Evolutionary conservation across 1,140 invertebrate species (phyloP), one percentile per base, ranked within the genome.

Genomic region (Pemphigus obesinymphae): DNA sequence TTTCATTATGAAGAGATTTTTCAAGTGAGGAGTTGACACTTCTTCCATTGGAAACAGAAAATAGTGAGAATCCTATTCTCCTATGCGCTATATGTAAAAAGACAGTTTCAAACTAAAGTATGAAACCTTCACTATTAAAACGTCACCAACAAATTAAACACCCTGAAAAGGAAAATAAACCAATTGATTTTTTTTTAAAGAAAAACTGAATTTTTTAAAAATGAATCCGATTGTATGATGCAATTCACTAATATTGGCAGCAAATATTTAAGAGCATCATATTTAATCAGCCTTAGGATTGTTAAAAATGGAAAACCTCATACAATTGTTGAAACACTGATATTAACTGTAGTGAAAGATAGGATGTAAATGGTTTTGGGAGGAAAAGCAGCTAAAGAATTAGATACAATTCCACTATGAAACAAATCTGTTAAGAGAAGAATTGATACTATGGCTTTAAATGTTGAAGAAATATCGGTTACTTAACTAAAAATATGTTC

Each of bases 321-420:
- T 83, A 86, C 85, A 80, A 85, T 86, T 84, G 85, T 85, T 83
- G 85, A 87, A 82, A 75, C 86, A 55, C 83, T 86, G 82, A 85
- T 87, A 85, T 81, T 87, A 84, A 84, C 85, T 82, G 85, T 84
- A 82, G 83, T 84, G 82, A 83, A 85, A 63, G 82, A 85, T 82
- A 85, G 86, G 84, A 85, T 86, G 55, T 76, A 83, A 78, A 84
- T 85, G 84, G 85, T 86, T 84, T 66, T 87, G 82, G 84, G 85
- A 84, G 82, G 84, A 84, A 82, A 82, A 66, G 84, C 82, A 23
- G 84, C 68, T 68, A 85, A 85, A 83, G 20, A 83, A 83, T 78
- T 85, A 73, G 82, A 45, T 82, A 85, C 83, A 40, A 81, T 86
- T 82, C 84, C 83, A 66, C 83, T 86, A 63, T 85, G 84, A 20